phyloP scores from a whole-genome alignment of 2,888 invertebrate species.

The Sialis fuliginosa region DNA sequence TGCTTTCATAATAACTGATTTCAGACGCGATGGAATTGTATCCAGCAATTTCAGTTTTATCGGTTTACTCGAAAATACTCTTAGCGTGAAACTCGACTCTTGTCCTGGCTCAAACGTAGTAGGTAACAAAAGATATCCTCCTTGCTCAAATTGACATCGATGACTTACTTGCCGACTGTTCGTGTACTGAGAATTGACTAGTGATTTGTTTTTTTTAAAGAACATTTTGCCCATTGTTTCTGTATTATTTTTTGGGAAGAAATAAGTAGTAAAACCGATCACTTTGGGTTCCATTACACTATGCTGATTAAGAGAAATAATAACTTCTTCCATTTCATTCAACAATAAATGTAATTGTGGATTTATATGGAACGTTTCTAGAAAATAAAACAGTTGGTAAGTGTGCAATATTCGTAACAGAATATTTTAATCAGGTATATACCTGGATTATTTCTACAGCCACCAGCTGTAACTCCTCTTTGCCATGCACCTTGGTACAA shows the following conservation, averaged over 20 bases:
- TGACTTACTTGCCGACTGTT: constrained; percentile 72
- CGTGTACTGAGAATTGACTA: constrained; percentile 79
- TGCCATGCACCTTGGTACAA: constrained; percentile 77
- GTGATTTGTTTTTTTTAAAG: constrained; percentile 72
- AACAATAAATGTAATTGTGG: constrained; percentile 71
- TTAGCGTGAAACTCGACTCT: constrained; percentile 73
- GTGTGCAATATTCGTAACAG: neutral
- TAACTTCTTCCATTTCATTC: constrained; percentile 63
- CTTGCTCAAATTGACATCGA: constrained; percentile 61
- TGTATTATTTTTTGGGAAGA: constrained; percentile 44
- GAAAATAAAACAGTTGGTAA: constrained; percentile 12
- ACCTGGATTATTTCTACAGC: constrained; percentile 74
- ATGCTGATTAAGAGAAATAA: constrained; percentile 75
- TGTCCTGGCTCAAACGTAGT: constrained; percentile 84
- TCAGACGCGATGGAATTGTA: constrained; percentile 46
- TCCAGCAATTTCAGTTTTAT: constrained; percentile 58
- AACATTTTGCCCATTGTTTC: constrained; percentile 65
- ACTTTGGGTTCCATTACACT: constrained; percentile 86
- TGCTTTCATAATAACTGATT: constrained; percentile 59
- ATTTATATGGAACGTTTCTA: constrained; percentile 83
- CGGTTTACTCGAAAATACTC: constrained; percentile 62
- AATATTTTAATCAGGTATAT: constrained; percentile 1
- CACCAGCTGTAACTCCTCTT: constrained; percentile 74
- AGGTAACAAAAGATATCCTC: constrained; percentile 70
- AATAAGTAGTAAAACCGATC: constrained; percentile 78